phyloP scores from a whole-genome alignment of 2,888 invertebrate genomes.

The Lasioglossum figueresi region DNA sequence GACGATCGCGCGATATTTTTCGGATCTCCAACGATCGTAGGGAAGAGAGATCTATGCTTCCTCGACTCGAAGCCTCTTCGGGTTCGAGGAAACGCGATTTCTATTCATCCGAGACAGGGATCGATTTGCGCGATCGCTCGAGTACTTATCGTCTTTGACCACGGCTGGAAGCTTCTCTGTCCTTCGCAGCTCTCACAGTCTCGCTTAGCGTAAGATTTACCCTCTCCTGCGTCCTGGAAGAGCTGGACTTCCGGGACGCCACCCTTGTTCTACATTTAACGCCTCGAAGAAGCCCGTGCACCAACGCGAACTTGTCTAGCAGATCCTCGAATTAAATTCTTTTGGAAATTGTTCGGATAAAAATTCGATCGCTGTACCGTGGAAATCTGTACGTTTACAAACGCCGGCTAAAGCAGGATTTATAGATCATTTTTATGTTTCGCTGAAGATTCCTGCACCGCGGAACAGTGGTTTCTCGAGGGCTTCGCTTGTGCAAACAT shows the following conservation, averaged over 20 bases:
- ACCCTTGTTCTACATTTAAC: conserved; percentile 12
- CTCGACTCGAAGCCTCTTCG: conserved; percentile 1
- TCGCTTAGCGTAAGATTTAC: conserved; percentile 27
- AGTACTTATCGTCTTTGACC: conserved; percentile 48
- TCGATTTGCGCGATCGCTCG: conserved; percentile 18
- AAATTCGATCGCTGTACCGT: background rate
- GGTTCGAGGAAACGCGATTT: background rate
- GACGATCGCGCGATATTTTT: background rate
- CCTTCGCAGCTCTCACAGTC: conserved; percentile 31
- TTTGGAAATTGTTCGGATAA: background rate
- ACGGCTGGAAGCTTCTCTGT: conserved; percentile 26
- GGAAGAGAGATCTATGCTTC: background rate
- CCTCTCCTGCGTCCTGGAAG: background rate
- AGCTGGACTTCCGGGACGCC: background rate
- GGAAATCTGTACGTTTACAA: background rate
- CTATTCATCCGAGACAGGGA: background rate
- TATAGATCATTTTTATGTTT: background rate
- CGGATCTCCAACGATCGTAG: background rate
- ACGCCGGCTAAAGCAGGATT: background rate
- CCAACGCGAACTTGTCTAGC: background rate
- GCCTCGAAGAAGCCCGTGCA: background rate
- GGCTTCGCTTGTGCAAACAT: background rate
- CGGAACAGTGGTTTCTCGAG: background rate
- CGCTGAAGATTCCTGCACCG: background rate
- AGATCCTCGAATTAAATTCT: background rate